phyloP scores from a whole-genome alignment of 2,797 vertebrate genomes.

The Sebastiscus tertius region DNA sequence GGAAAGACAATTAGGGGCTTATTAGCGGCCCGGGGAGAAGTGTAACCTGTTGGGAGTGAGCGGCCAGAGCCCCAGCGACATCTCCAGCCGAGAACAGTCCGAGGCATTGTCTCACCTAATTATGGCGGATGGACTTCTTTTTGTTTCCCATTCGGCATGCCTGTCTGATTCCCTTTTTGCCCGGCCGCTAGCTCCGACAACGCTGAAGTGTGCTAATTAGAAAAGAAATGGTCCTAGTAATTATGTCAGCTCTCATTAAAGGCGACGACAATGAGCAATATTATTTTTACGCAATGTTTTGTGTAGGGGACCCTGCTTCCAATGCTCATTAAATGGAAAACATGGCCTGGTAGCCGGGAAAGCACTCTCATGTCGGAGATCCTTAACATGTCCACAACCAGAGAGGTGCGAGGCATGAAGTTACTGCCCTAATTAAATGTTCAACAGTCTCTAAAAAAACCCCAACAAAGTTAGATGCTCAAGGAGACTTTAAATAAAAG shows the following conservation, averaged over 20 bases:
- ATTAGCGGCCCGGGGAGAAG: conserved; percentile 90
- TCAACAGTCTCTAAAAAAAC: conserved; percentile 10
- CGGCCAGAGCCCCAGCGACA: conserved; percentile 88
- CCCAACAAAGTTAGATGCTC: neutral
- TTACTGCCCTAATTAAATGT: conserved; percentile 90
- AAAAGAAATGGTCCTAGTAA: conserved; percentile 97
- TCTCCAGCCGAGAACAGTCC: conserved; percentile 96
- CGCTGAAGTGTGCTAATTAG: conserved; percentile 98
- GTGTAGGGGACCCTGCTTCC: conserved; percentile 88
- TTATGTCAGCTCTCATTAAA: conserved; percentile 97
- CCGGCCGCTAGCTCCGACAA: conserved; percentile 87
- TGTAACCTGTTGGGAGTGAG: conserved; percentile 88
- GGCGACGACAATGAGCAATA: conserved; percentile 92
- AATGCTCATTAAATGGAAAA: conserved; percentile 93
- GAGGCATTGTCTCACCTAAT: conserved; percentile 97
- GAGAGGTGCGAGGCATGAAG: conserved; percentile 78
- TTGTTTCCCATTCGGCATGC: conserved; percentile 94
- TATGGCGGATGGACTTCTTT: conserved; percentile 90
- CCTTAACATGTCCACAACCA: conserved; percentile 52
- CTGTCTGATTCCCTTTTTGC: conserved; percentile 93
- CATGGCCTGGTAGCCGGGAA: conserved; percentile 78
- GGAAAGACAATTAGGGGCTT: conserved; percentile 92
- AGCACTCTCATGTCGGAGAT: conserved; percentile 76
- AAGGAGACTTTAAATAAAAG: conserved; percentile 9
- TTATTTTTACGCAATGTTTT: conserved; percentile 98